phyloP scores from a whole-genome alignment of 1,140 invertebrate species.

The Bombus turneri region DNA sequence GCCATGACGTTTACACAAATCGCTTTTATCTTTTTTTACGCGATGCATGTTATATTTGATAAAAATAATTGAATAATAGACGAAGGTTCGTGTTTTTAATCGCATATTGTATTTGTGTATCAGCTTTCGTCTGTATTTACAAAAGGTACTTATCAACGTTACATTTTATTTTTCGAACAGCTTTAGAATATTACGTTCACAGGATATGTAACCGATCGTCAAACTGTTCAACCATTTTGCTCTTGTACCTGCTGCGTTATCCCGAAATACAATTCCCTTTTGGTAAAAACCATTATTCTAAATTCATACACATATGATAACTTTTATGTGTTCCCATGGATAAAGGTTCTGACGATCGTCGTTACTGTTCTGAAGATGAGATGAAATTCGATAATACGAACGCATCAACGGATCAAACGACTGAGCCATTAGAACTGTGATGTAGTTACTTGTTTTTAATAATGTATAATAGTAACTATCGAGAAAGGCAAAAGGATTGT shows the following conservation, averaged over 20 bases:
- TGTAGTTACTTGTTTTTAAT: constrained; percentile 52
- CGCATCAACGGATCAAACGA: constrained; percentile 31
- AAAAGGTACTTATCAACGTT: constrained; percentile 25
- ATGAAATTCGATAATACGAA: constrained; percentile 15
- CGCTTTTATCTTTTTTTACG: constrained; percentile 16
- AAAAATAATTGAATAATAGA: constrained; percentile 25
- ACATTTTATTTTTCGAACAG: constrained; percentile 21
- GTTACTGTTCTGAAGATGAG: background rate
- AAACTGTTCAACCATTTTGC: constrained; percentile 29
- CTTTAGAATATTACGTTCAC: background rate
- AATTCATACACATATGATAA: background rate
- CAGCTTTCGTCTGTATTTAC: constrained; percentile 25
- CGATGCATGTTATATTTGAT: constrained; percentile 11
- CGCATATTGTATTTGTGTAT: constrained; percentile 19
- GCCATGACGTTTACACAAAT: constrained; percentile 20
- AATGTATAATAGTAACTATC: constrained; percentile 44
- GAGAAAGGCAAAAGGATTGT: constrained; percentile 26
- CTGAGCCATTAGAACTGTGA: constrained; percentile 49
- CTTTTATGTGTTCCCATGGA: constrained; percentile 19
- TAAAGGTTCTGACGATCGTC: constrained; percentile 31
- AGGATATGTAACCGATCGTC: constrained; percentile 21
- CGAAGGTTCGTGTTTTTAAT: constrained; percentile 37
- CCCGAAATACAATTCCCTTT: background rate
- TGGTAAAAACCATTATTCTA: constrained; percentile 8
- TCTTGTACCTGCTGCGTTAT: constrained; percentile 46